Conservation (phyloP, 2,113 vertebrate genomes). For the Hipposideros armiger region DNA sequence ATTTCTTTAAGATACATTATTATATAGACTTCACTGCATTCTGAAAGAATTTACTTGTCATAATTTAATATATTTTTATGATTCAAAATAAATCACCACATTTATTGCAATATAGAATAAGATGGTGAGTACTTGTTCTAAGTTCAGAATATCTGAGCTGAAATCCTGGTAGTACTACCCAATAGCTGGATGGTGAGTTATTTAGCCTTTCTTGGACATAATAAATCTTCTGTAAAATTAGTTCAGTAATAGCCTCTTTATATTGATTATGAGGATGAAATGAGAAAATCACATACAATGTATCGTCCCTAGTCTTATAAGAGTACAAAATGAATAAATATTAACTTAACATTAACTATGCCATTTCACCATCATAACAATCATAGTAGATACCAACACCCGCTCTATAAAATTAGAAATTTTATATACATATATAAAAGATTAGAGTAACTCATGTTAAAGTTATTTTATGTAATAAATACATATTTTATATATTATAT, state of each 20-base stretch:
- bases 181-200: not conserved
- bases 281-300: not conserved
- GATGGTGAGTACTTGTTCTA: not conserved
- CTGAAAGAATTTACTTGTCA: not conserved
- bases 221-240: not conserved
- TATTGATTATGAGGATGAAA: conserved; percentile 12
- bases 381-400: not conserved
- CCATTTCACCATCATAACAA: not conserved
- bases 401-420: not conserved
- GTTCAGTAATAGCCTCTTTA: not conserved
- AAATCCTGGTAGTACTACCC: not conserved
- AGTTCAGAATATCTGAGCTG: not conserved
- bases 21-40: not conserved
- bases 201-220: not conserved
- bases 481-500: not conserved
- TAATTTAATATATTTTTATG: conserved; percentile 36
- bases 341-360: not conserved
- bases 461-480: not conserved
- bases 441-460: not conserved
- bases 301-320: not conserved
- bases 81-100: conserved; percentile 16
- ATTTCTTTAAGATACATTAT: conserved; percentile 14
- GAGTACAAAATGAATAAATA: not conserved
- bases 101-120: not conserved
- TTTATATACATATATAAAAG: not conserved